These are phyloP conservation scores for Dynastes hyllus DNA, from an alignment of 2,888 invertebrate species.

Conservation along the genomic window DNA sequence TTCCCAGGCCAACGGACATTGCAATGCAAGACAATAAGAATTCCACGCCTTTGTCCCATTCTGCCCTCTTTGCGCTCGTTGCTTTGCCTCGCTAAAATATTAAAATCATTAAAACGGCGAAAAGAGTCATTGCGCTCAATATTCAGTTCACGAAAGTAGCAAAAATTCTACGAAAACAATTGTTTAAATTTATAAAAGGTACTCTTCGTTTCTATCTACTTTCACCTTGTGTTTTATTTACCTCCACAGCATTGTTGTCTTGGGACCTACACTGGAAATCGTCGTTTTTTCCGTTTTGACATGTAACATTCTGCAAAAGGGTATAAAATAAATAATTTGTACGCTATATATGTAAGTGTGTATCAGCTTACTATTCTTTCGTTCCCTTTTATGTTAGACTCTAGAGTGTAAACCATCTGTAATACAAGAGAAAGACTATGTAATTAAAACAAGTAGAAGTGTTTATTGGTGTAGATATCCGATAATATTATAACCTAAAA, in stretches of 20 bases:
- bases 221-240: background rate
- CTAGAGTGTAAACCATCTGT: background rate
- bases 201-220: background rate
- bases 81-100: conserved; percentile 16
- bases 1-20: conserved; percentile 82
- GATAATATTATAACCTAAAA: too few species aligned
- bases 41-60: conserved; percentile 80
- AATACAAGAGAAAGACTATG: background rate
- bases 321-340: background rate
- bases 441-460: too few species aligned
- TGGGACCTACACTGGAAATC: background rate
- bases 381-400: background rate
- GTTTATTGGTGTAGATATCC: too few species aligned
- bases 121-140: background rate
- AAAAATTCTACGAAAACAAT: background rate
- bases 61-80: conserved; percentile 53
- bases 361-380: background rate
- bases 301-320: background rate
- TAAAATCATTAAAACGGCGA: background rate
- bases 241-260: background rate
- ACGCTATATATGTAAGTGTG: too few species aligned
- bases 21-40: conserved; percentile 85
- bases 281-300: background rate
- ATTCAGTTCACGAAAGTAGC: background rate
- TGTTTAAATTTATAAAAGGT: too few species aligned